Evolutionary conservation across 2,888 invertebrate genomes (phyloP).

Genomic region (Aphrophora alni): DNA sequence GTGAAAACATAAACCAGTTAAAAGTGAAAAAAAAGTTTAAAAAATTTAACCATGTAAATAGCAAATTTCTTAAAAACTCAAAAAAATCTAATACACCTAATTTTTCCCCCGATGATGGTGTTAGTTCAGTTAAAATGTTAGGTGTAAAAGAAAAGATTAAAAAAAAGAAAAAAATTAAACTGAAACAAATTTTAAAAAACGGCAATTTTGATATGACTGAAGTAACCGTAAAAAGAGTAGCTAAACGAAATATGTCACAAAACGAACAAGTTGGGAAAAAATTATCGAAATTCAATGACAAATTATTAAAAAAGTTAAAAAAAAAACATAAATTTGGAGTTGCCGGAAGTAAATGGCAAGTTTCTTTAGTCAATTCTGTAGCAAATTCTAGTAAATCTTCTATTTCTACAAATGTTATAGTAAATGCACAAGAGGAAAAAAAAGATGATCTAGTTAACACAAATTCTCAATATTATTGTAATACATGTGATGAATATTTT

Average conservation of each 20-base stretch:
- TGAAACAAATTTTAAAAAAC: constrained; percentile 15
- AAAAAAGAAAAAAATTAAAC: constrained; percentile 20
- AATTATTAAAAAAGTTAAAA: constrained; percentile 18
- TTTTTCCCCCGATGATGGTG: background rate
- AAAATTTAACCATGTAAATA: background rate
- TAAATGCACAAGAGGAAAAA: background rate
- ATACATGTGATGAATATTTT: constrained; percentile 10
- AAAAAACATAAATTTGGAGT: constrained; percentile 27
- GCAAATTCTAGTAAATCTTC: background rate
- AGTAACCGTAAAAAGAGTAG: constrained; percentile 15
- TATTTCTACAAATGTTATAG: background rate
- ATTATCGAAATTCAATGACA: constrained; percentile 6
- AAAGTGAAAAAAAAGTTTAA: background rate
- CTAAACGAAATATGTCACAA: constrained; percentile 20
- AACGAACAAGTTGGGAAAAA: constrained; percentile 17
- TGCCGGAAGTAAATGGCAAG: constrained; percentile 30
- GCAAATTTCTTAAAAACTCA: background rate
- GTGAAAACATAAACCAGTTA: background rate
- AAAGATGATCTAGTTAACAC: background rate
- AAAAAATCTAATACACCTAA: background rate
- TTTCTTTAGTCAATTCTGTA: constrained; percentile 19
- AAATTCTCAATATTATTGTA: constrained; percentile 11
- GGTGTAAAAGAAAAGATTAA: background rate
- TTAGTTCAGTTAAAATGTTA: background rate
- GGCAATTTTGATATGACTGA: constrained; percentile 22